phyloP scores from a whole-genome alignment of 2,113 vertebrate genomes.

The Calidris pugnax region DNA sequence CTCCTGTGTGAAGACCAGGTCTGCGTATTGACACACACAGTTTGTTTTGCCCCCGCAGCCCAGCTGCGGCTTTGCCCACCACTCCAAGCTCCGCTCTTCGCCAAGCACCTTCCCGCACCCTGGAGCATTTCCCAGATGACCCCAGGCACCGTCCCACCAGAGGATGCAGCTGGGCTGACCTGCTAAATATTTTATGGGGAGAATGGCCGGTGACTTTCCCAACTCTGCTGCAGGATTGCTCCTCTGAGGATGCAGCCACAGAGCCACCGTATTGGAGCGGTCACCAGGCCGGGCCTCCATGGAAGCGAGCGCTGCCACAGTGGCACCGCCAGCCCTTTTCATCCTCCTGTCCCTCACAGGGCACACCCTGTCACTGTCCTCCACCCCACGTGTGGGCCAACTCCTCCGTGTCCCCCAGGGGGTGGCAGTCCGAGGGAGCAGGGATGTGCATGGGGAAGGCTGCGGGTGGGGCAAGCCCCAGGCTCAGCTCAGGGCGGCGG shows the following conservation, averaged over 20 bases:
- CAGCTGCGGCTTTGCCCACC: background rate
- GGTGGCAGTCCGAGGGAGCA: background rate
- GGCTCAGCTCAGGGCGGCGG: background rate
- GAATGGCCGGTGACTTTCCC: background rate
- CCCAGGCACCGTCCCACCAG: background rate
- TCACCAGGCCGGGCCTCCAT: background rate
- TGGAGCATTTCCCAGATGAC: background rate
- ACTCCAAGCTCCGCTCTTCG: background rate
- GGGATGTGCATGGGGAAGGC: background rate
- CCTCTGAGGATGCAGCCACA: background rate
- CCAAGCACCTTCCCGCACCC: background rate
- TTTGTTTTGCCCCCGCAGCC: background rate
- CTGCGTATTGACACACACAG: accelerated
- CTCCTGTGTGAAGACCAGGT: background rate
- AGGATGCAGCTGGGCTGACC: background rate
- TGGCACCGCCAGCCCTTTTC: background rate
- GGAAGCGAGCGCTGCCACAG: background rate
- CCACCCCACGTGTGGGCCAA: background rate
- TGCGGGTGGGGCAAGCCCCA: too few relatives aligned
- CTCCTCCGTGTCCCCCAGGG: background rate
- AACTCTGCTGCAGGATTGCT: background rate
- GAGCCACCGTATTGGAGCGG: background rate
- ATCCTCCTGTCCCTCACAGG: background rate
- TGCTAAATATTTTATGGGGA: background rate
- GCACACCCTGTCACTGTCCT: background rate